A percentile compares a stretch with the other conserved stretches of the same genome.
phyloP scores from a whole-genome alignment of 2,797 vertebrate species.

The Calcarius lapponicus region DNA sequence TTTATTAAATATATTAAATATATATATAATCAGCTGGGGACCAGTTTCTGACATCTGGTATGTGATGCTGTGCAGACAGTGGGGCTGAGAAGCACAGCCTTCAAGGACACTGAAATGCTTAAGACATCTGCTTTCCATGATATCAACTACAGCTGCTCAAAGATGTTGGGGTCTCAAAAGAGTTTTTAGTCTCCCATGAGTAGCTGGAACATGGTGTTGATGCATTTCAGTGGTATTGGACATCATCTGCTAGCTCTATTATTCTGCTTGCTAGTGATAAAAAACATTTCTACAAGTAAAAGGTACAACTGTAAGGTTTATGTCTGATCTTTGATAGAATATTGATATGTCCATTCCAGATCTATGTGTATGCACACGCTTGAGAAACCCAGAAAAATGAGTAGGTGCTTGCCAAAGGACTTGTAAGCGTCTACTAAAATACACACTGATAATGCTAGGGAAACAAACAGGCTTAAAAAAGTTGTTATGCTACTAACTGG shows the following conservation, averaged over 20 bases:
- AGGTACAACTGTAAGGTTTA: background rate
- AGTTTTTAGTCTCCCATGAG: background rate
- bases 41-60: background rate
- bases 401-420: background rate
- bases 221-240: background rate
- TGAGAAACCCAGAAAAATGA: background rate
- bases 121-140: background rate
- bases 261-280: background rate
- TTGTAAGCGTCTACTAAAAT: background rate
- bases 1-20: background rate
- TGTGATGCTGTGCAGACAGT: fast-evolving
- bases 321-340: background rate
- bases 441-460: too few species aligned
- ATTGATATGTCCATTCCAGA: background rate
- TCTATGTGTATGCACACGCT: background rate
- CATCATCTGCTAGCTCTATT: background rate
- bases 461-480: background rate
- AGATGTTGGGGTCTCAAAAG: background rate
- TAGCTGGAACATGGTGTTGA: background rate
- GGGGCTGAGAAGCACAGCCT: background rate
- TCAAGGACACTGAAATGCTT: background rate
- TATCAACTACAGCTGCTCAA: background rate
- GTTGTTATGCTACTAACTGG: background rate
- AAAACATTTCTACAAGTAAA: background rate
- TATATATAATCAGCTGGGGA: background rate